A percentile compares a stretch with the other conserved stretches of the same genome.
Conservation (phyloP, 2,113 vertebrate species). For the Willisornis vidua region DNA sequence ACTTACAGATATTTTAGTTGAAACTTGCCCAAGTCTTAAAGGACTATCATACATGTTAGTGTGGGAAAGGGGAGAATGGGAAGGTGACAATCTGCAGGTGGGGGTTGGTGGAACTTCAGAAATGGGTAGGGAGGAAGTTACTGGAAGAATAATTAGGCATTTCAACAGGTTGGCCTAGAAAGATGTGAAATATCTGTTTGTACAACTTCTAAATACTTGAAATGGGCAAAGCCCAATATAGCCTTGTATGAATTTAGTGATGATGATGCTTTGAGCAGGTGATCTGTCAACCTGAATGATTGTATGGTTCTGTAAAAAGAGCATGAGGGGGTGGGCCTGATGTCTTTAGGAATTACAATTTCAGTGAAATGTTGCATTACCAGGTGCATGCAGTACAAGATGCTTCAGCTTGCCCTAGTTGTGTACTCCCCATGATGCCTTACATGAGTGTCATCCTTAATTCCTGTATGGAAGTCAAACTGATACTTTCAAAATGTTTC, state of each 20-base stretch:
- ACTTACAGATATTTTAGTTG: neutral
- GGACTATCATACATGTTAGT: neutral
- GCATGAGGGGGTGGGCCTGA: neutral
- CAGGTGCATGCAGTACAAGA: neutral
- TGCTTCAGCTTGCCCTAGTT: neutral
- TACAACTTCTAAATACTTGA: neutral
- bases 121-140: accelerated
- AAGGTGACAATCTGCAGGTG: accelerated
- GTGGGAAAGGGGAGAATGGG: neutral
- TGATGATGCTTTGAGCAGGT: neutral
- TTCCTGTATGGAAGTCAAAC: neutral
- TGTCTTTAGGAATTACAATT: neutral
- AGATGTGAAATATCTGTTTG: neutral
- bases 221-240: accelerated
- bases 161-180: neutral
- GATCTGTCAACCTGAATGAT: neutral
- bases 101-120: neutral
- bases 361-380: neutral
- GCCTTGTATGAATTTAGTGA: neutral
- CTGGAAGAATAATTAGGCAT: neutral
- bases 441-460: neutral
- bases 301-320: neutral
- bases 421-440: accelerated
- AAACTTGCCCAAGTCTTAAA: neutral
- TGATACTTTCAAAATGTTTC: neutral